Evolutionary conservation across 2,888 invertebrate species (phyloP).

Genomic region (Aphrophora alni): DNA sequence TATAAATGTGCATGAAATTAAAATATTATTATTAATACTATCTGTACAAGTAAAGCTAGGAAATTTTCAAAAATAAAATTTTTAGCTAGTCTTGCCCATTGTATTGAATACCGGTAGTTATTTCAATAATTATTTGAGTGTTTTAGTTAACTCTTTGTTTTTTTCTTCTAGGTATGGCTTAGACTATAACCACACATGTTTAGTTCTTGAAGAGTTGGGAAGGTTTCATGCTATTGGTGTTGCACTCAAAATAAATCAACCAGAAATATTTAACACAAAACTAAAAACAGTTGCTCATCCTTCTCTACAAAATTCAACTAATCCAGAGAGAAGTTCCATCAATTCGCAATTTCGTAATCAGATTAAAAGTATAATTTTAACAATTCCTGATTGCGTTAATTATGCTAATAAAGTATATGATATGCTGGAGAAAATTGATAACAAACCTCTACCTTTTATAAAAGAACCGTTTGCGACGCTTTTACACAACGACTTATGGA

Average conservation of each 20-base stretch:
- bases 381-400: not conserved
- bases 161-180: not conserved
- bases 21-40: no score
- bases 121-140: no score
- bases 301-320: not conserved
- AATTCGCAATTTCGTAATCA: not conserved
- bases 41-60: no score
- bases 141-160: no score
- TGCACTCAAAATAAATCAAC: not conserved
- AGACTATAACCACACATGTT: not conserved
- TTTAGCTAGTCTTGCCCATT: no score
- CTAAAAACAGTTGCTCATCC: not conserved
- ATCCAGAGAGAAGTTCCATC: not conserved
- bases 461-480: conserved; percentile 10
- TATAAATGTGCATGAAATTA: no score
- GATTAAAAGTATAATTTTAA: not conserved
- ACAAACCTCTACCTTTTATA: not conserved
- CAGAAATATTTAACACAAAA: not conserved
- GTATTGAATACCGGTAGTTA: no score
- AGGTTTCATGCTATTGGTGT: not conserved
- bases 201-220: conserved; percentile 2
- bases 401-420: not conserved
- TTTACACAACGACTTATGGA: conserved; percentile 12
- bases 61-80: no score
- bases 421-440: not conserved